Percentiles rank a stretch among this genome's conserved stretches.
Evolutionary conservation across 1,140 invertebrate species (phyloP).

Genomic region (Maniola jurtina): DNA sequence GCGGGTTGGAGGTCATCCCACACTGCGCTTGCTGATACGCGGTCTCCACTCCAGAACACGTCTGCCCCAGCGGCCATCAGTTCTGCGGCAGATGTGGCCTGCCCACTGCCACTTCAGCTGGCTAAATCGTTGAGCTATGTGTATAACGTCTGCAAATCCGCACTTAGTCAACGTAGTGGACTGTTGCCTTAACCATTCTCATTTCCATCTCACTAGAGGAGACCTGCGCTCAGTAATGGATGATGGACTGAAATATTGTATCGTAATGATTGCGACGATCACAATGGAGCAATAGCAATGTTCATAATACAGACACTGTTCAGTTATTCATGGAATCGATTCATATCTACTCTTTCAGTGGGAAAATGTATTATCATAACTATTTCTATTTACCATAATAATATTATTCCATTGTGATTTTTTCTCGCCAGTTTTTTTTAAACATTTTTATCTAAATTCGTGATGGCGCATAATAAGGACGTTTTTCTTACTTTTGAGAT

Average conservation of each 20-base stretch:
- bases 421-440: slow-evolving; percentile 7
- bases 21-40: too few relatives aligned
- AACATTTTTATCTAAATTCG: not conserved
- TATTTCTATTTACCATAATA: slow-evolving; percentile 14
- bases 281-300: not conserved
- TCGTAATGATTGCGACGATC: not conserved
- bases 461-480: not conserved
- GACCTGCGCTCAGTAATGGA: too few relatives aligned
- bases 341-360: slow-evolving; percentile 39
- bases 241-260: too few relatives aligned
- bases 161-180: not conserved
- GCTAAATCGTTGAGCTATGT: too few relatives aligned
- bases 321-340: slow-evolving; percentile 62
- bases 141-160: not conserved
- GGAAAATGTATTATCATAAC: slow-evolving; percentile 33
- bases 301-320: slow-evolving; percentile 30
- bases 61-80: too few relatives aligned
- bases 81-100: too few relatives aligned
- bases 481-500: too few relatives aligned
- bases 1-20: too few relatives aligned
- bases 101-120: too few relatives aligned
- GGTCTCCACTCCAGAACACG: too few relatives aligned
- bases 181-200: too few relatives aligned
- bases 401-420: slow-evolving; percentile 18
- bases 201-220: too few relatives aligned